Conservation (phyloP, 1,140 invertebrate species). For the Sarcophaga bullata region DNA sequence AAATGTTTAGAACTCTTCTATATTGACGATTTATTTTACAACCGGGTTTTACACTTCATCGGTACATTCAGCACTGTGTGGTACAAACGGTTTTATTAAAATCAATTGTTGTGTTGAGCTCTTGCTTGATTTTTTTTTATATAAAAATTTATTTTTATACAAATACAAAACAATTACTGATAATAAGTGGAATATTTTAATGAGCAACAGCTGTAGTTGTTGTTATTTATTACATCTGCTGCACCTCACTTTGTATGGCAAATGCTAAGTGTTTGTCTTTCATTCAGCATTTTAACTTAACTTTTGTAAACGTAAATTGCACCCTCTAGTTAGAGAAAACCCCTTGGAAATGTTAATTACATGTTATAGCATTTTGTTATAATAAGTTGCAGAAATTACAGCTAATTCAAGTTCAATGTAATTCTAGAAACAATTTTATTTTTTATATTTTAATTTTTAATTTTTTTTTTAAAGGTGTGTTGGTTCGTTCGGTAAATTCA, state of each 20-base stretch:
- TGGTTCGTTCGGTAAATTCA: neutral
- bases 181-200: constrained; percentile 39
- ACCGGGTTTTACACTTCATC: neutral
- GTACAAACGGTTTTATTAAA: neutral
- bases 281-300: neutral
- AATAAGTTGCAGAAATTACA: constrained; percentile 34
- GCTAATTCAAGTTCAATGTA: constrained; percentile 39
- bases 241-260: too few species aligned
- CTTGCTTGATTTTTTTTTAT: neutral
- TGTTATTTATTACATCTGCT: neutral
- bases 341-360: constrained; percentile 8
- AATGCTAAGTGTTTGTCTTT: neutral
- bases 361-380: constrained; percentile 16
- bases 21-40: constrained; percentile 3
- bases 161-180: neutral
- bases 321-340: constrained; percentile 19
- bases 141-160: neutral
- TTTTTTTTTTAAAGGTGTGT: constrained; percentile 3
- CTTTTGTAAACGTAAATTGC: neutral
- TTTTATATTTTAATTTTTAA: neutral
- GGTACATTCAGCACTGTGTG: neutral
- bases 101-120: neutral
- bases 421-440: constrained; percentile 5
- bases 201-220: constrained; percentile 4
- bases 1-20: neutral